Base-by-base conservation (phyloP, 2,888 invertebrate species). In the Megamerina dolium region DNA sequence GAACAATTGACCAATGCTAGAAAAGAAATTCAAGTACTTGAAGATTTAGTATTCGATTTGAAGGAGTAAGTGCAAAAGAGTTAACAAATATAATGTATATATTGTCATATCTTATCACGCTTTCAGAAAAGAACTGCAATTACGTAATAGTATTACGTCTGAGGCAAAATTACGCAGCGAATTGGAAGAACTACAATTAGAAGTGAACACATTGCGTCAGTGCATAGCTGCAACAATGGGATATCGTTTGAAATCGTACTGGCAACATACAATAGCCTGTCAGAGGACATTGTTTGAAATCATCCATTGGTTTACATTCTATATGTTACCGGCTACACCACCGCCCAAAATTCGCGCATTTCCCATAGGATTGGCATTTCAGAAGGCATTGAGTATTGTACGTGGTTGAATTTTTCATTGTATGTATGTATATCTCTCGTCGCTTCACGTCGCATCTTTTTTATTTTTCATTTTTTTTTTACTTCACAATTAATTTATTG, bases 271-370 rank as follows among this genome's bases (percentile, higher is more conserved):
- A 12, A 31, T 60, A n/a, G 14, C 45, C 1, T 60, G 60, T 17
- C 60, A 64, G 21, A 48, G 48, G 10, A 51, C 58, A 32, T 61
- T 64, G 2, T 55, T 59, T 20, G 50, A 58, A 3, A 48, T 66
- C 37, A 40, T 68, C 14, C 67, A 68, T 50, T 58, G 62, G 45
- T 49, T 65, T 5, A 59, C 59, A 13, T 61, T 55, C 42, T 64
- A 55, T 33, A 50, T 64, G 41, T 47, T 68, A 4, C 68, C 68
- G 0, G 64, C 59, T n/a, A 54, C 61, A 3, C 58, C 61, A 6
- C 59, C 64, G 2, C 60, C 60, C 1, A 56, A 55, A 18, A 41
- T 52, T 0, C 27, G 43, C 1, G 13, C 46, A 10, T 10, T 51
- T 19, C 36, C 50, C 37, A 41, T 57, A 48, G 13, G 36, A 2